Base-by-base conservation (phyloP, 1,140 invertebrate genomes). In the Rhynchophorus ferrugineus region DNA sequence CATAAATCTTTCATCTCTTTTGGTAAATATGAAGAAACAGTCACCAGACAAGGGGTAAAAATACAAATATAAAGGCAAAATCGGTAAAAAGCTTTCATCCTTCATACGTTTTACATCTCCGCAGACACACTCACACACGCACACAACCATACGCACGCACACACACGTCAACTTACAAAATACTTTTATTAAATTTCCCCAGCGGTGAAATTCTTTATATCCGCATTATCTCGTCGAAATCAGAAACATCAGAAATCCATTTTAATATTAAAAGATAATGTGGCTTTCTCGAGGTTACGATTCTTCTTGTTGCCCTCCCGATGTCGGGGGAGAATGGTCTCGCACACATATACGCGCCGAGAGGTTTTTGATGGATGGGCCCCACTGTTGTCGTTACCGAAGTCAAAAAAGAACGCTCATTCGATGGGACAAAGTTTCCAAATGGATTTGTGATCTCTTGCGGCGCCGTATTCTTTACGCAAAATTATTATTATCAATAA, bases 211-310 rank as follows among this genome's bases (percentile, higher is more conserved):
- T 29, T 29, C 24, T 11, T 29, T 29, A 29, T 29, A 29, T 29
- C 24, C 24, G 24, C 24, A 29, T 29, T 29, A 29, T 29, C 24
- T 29, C 5, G 11, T 6, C 24, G 24, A 38, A 38, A 13, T 14
- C n/a, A 17, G 36, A 38, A 38, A 38, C 36, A 38, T 38, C 36
- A 38, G 13, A 38, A 38, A 38, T 38, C 36, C 36, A 38, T 38
- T 17, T 38, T 38, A 14, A 17, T 17, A 38, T 38, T 38, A 38
- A 38, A 38, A 29, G 24, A 29, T 29, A 29, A 29, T 29, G 24
- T 11, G 24, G 24, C 11, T 5, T 29, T 29, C 11, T 29, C 24
- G 24, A 11, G 24, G 24, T 29, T 29, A 29, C 5, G 24, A 29
- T 29, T 29, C 24, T 29, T 29, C 24, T n/a, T n/a, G n/a, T n/a